phyloP scores from a whole-genome alignment of 1,140 invertebrate species.

The Bombus ignitus region DNA sequence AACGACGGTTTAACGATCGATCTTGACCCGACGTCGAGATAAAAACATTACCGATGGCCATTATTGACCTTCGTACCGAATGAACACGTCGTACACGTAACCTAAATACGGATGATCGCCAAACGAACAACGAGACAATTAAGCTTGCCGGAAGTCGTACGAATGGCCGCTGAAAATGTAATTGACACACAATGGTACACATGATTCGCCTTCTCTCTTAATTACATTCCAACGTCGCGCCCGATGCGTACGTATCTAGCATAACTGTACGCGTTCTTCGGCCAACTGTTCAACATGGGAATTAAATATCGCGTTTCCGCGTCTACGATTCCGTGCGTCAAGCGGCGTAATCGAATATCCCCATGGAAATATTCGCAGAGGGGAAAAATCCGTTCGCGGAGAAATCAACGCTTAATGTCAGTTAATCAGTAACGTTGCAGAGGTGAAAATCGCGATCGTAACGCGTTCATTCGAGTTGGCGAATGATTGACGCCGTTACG shows the following conservation, averaged over 20 bases:
- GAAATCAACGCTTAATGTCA: not conserved
- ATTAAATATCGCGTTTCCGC: not conserved
- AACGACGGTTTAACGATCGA: constrained; percentile 53
- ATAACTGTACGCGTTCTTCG: constrained; percentile 2
- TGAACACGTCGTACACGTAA: constrained; percentile 49
- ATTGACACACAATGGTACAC: constrained; percentile 62
- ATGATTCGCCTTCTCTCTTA: constrained; percentile 35
- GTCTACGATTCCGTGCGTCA: not conserved
- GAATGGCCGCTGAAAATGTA: constrained; percentile 65
- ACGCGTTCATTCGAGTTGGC: not conserved
- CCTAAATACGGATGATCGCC: constrained; percentile 48
- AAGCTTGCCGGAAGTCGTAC: constrained; percentile 66
- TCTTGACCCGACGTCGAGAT: constrained; percentile 39
- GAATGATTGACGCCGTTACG: not conserved
- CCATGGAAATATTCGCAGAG: not conserved
- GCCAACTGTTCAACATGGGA: not conserved
- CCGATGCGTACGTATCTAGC: constrained; percentile 1
- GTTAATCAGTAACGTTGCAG: not conserved
- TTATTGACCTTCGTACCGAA: constrained; percentile 62
- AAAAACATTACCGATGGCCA: constrained; percentile 38
- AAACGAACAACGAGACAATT: constrained; percentile 66
- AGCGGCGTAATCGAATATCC: not conserved
- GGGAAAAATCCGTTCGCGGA: not conserved
- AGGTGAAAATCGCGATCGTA: not conserved
- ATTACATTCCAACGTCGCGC: constrained; percentile 54